Evolutionary conservation across 2,797 vertebrate species (phyloP).

Genomic region (Smutsia gigantea): DNA sequence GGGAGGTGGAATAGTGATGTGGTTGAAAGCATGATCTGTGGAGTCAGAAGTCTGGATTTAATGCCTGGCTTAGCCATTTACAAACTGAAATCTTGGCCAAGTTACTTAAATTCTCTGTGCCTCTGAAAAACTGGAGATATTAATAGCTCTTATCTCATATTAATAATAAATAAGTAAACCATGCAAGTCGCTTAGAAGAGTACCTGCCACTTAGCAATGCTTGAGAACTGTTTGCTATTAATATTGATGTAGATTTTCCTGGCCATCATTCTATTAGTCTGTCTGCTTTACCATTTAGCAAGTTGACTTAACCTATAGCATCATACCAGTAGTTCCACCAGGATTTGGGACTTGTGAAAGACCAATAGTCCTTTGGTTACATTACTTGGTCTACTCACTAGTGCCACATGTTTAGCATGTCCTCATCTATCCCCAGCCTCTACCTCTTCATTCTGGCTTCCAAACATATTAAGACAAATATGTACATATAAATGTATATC

Average conservation of each 20-base stretch:
- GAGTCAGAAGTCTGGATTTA: background rate
- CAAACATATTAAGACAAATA: background rate
- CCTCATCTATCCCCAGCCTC: background rate
- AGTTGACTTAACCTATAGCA: background rate
- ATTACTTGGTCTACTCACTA: background rate
- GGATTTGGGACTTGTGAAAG: background rate
- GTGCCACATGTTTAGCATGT: no score
- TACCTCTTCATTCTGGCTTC: background rate
- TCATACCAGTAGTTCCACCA: background rate
- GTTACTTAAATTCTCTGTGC: background rate
- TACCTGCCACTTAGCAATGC: background rate
- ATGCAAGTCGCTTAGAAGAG: background rate
- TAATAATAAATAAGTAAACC: slow-evolving; percentile 48
- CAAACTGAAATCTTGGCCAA: background rate
- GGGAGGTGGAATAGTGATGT: background rate
- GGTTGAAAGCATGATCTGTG: background rate
- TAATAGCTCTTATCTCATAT: background rate
- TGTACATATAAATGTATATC: background rate
- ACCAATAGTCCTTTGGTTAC: background rate
- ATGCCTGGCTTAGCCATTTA: background rate
- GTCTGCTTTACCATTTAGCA: background rate
- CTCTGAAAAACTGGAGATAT: background rate
- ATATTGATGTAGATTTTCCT: background rate
- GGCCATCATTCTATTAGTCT: background rate
- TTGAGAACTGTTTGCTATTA: background rate